phyloP scores from a whole-genome alignment of 2,888 invertebrate genomes.

The Cenopis cana region DNA sequence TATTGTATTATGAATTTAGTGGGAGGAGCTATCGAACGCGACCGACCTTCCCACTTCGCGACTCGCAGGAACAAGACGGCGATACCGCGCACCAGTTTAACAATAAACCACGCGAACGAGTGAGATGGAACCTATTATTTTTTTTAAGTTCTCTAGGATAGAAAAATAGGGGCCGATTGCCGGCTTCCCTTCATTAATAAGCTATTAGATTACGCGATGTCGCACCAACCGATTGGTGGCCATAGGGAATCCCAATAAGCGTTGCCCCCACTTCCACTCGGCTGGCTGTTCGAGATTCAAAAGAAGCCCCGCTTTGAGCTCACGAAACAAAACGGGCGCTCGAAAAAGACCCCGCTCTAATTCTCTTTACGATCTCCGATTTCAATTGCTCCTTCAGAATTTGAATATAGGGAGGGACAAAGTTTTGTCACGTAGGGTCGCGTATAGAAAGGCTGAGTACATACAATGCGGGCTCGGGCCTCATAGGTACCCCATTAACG shows the following conservation, averaged over 20 bases:
- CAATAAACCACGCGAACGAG: slow-evolving; percentile 65
- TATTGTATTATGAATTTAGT: slow-evolving; percentile 83
- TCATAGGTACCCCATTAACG: slow-evolving; percentile 83
- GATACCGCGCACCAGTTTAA: slow-evolving; percentile 64
- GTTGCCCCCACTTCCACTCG: slow-evolving; percentile 82
- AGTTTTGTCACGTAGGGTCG: slow-evolving; percentile 84
- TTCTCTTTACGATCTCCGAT: slow-evolving; percentile 85
- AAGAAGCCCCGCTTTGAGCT: slow-evolving; percentile 82
- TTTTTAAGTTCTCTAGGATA: slow-evolving; percentile 78
- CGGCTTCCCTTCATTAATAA: slow-evolving; percentile 82
- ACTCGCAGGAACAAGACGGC: slow-evolving; percentile 75
- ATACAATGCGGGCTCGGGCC: slow-evolving; percentile 80
- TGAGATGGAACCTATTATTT: slow-evolving; percentile 74
- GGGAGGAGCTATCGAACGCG: slow-evolving; percentile 76
- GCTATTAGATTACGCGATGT: slow-evolving; percentile 84
- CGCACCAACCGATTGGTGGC: slow-evolving; percentile 81
- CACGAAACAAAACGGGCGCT: slow-evolving; percentile 81
- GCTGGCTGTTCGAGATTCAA: slow-evolving; percentile 83
- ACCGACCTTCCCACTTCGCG: slow-evolving; percentile 76
- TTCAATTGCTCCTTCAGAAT: slow-evolving; percentile 86
- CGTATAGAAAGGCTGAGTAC: slow-evolving; percentile 74
- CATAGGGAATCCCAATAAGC: slow-evolving; percentile 83
- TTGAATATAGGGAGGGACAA: slow-evolving; percentile 84
- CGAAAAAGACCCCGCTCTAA: slow-evolving; percentile 83
- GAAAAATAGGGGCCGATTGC: slow-evolving; percentile 79